Evolutionary conservation across 2,888 invertebrate genomes (phyloP).

Genomic region (Synergus laeviventris): DNA sequence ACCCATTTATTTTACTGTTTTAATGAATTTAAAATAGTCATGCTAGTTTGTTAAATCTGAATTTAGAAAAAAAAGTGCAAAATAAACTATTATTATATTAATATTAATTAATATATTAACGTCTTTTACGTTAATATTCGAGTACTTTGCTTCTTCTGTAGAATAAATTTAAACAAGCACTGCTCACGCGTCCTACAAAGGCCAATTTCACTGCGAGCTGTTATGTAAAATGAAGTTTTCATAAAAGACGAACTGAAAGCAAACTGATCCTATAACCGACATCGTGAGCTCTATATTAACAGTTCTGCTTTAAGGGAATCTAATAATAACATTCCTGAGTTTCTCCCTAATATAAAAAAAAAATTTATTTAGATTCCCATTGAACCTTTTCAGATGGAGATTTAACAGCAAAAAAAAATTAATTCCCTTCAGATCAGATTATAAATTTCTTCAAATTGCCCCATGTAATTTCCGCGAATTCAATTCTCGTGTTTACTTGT

Average conservation of each 20-base stretch:
- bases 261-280: conserved; percentile 28
- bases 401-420: neutral
- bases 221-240: conserved; percentile 37
- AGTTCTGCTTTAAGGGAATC: conserved; percentile 23
- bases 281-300: conserved; percentile 19
- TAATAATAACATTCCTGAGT: conserved; percentile 23
- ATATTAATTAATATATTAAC: no score
- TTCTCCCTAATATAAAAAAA: neutral
- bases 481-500: neutral
- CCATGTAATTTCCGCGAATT: neutral
- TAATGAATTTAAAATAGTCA: neutral
- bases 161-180: conserved; percentile 25
- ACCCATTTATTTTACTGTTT: neutral
- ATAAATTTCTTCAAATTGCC: neutral
- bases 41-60: neutral
- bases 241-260: conserved; percentile 28
- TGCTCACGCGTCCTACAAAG: conserved; percentile 24
- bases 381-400: neutral
- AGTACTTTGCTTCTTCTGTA: neutral
- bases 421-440: neutral
- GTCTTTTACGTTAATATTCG: neutral
- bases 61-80: neutral
- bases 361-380: conserved; percentile 15
- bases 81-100: no score
- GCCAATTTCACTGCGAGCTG: conserved; percentile 32